These are phyloP conservation scores for Chaenogobius annularis DNA, from an alignment of 2,113 vertebrate genomes.

Conservation along the genomic window DNA sequence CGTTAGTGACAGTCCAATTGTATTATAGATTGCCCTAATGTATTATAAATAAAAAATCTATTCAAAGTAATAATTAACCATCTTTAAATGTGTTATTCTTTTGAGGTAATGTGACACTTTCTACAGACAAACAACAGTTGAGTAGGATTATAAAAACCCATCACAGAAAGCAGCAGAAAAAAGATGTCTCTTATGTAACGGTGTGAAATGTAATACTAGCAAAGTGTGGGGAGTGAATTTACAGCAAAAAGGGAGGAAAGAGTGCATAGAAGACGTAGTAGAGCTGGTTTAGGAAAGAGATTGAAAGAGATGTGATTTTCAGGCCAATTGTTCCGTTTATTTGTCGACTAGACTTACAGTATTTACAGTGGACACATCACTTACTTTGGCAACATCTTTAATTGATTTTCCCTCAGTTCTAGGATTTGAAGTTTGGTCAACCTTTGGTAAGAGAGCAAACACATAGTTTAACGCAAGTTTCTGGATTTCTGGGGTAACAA, in stretches of 20 bases:
- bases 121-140: conserved; percentile 38
- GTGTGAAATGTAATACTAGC: conserved; percentile 54
- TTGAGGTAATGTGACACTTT: conserved; percentile 12
- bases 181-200: conserved; percentile 52
- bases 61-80: neutral
- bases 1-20: no score
- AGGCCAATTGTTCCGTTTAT: neutral
- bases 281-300: conserved; percentile 13
- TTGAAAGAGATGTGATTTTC: neutral
- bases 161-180: conserved; percentile 54
- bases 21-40: no score
- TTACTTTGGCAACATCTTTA: conserved; percentile 99
- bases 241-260: conserved; percentile 1
- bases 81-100: conserved; percentile 18
- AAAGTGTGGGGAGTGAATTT: conserved; percentile 20
- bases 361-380: conserved; percentile 36
- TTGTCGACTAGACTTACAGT: neutral
- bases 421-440: conserved; percentile 95
- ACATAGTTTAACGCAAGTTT: neutral
- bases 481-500: neutral
- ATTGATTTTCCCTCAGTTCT: conserved; percentile 97
- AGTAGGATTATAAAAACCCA: conserved; percentile 63
- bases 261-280: conserved; percentile 17
- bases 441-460: conserved; percentile 70
- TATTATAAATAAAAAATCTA: conserved; percentile 11